These are phyloP conservation scores for Fragum whitleyi DNA, from an alignment of 2,888 invertebrate genomes.

Conservation along the genomic window DNA sequence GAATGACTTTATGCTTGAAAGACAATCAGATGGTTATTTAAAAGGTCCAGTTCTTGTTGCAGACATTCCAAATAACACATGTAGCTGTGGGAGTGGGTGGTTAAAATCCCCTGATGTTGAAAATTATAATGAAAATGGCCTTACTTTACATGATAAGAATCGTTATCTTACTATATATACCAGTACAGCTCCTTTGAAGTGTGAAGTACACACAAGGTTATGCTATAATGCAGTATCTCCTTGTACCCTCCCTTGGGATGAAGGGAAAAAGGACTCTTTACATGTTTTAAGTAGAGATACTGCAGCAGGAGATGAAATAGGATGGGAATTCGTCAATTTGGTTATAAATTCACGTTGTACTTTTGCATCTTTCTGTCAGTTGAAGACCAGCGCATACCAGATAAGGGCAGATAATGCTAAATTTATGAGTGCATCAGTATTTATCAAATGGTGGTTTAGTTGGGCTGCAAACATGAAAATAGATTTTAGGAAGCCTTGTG, in stretches of 20 bases:
- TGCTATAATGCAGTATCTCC: slow-evolving; percentile 29
- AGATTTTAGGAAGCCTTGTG: slow-evolving; percentile 5
- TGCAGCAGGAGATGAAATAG: slow-evolving; percentile 54
- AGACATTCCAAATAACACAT: slow-evolving; percentile 31
- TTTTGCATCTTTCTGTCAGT: slow-evolving; percentile 36
- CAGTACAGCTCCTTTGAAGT: slow-evolving; percentile 28
- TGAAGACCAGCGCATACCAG: slow-evolving; percentile 30
- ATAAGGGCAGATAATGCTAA: not conserved
- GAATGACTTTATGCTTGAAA: slow-evolving; percentile 23
- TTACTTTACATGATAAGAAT: slow-evolving; percentile 8
- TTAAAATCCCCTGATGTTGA: slow-evolving; percentile 14
- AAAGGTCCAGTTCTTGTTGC: slow-evolving; percentile 23
- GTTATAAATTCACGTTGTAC: slow-evolving; percentile 38
- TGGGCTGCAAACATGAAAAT: slow-evolving; percentile 10
- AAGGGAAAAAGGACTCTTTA: slow-evolving; percentile 26
- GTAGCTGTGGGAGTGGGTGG: slow-evolving; percentile 30
- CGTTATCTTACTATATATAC: slow-evolving; percentile 32
- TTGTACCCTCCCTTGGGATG: slow-evolving; percentile 44
- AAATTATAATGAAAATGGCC: slow-evolving; percentile 15
- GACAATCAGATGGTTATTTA: slow-evolving; percentile 27
- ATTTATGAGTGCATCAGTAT: not conserved
- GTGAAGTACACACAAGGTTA: slow-evolving; percentile 25
- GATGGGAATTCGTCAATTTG: slow-evolving; percentile 42
- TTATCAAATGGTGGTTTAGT: slow-evolving; percentile 9
- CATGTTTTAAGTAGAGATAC: slow-evolving; percentile 44